These are phyloP conservation scores for Nyctereutes procyonoides DNA, from an alignment of 2,113 vertebrate species.

Conservation along the genomic window DNA sequence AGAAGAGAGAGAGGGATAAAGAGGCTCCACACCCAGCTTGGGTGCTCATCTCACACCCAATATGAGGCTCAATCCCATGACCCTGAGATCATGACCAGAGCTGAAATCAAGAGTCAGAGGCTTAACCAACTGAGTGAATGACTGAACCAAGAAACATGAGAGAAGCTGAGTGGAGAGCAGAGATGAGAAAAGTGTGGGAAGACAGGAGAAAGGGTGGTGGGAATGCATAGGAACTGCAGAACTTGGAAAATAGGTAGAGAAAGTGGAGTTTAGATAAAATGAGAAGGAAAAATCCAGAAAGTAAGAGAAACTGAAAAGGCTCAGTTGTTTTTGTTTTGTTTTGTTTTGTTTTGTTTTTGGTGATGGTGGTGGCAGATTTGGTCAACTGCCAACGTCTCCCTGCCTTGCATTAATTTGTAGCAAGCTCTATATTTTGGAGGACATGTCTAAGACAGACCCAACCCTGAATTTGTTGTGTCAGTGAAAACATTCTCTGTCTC, in stretches of 20 bases:
- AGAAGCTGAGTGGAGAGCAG: neutral
- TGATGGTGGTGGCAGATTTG: neutral
- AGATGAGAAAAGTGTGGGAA: neutral
- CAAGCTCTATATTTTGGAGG: neutral
- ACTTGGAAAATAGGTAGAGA: neutral
- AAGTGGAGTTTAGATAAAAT: neutral
- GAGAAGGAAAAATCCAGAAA: neutral
- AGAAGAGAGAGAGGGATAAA: neutral
- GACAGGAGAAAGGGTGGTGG: neutral
- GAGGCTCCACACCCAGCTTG: neutral
- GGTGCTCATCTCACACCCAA: no score
- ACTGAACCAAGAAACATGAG: neutral
- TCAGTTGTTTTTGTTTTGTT: neutral
- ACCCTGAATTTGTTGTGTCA: neutral
- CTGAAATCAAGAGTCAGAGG: neutral
- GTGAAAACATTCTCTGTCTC: neutral
- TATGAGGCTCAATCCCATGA: neutral
- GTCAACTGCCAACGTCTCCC: no score
- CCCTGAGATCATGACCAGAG: neutral
- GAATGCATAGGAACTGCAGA: neutral
- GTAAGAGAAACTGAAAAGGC: neutral
- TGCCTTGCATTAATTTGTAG: fast-evolving
- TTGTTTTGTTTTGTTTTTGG: neutral
- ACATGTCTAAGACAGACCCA: neutral
- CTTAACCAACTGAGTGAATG: neutral